Conservation (phyloP, 2,113 vertebrate species). For the Siphamia tubifer region DNA sequence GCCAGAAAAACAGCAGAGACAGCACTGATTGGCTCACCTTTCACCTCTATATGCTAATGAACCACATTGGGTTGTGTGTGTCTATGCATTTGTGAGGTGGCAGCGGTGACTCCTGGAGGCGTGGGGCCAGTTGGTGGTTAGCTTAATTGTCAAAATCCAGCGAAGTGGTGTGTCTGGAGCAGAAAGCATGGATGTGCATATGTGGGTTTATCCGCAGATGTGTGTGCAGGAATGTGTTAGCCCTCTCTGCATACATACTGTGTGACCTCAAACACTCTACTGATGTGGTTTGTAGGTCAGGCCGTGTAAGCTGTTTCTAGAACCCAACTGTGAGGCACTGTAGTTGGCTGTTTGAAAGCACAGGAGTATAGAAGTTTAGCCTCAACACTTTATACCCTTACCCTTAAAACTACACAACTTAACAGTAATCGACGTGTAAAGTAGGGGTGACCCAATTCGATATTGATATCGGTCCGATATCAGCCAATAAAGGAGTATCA, state of each 20-base stretch:
- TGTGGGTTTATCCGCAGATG: constrained; percentile 14
- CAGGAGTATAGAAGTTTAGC: neutral
- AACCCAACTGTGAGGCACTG: constrained; percentile 20
- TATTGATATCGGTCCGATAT: too few species aligned
- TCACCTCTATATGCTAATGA: constrained; percentile 79
- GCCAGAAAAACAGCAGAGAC: constrained; percentile 46
- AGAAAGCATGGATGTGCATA: constrained; percentile 7
- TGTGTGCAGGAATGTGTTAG: constrained; percentile 20
- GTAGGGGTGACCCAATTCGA: too few species aligned
- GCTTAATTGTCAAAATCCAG: constrained; percentile 78
- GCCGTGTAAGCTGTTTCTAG: constrained; percentile 20
- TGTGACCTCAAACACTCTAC: constrained; percentile 21
- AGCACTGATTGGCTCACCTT: constrained; percentile 76
- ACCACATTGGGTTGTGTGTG: neutral
- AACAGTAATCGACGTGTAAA: too few species aligned
- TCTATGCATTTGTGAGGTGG: neutral
- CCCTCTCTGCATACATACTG: constrained; percentile 17
- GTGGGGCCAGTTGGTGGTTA: constrained; percentile 67
- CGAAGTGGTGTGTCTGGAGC: constrained; percentile 57
- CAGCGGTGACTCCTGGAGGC: constrained; percentile 41
- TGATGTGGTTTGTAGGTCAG: constrained; percentile 55
- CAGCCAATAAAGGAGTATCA: too few species aligned
- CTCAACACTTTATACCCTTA: too few species aligned
- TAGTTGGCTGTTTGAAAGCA: neutral
- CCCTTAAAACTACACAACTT: too few species aligned